Conservation (phyloP, 1,140 invertebrate genomes). For the Tetramorium parvispinum region DNA sequence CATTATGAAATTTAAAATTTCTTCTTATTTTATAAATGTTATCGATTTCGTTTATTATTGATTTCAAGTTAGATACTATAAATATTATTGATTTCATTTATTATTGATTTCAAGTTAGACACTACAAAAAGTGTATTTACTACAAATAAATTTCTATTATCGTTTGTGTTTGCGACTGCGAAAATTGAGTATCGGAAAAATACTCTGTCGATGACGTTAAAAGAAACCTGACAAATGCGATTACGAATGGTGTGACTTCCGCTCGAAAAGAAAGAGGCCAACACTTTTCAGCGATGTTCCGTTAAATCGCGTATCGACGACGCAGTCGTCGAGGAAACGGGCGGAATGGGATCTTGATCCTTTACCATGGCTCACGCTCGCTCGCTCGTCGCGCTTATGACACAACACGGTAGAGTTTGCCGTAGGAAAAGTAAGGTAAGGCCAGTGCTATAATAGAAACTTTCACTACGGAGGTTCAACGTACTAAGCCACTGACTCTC, state of each 20-base stretch:
- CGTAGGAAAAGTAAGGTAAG: conserved; percentile 86
- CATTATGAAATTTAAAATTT: neutral
- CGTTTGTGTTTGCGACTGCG: neutral
- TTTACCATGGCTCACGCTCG: conserved; percentile 44
- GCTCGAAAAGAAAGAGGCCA: neutral
- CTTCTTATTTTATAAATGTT: neutral
- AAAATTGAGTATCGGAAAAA: neutral
- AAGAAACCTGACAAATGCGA: neutral
- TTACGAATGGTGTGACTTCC: neutral
- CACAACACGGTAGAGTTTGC: conserved; percentile 83
- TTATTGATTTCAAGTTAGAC: neutral
- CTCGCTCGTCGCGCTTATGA: conserved; percentile 80
- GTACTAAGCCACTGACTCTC: conserved; percentile 82
- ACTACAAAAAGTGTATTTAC: neutral
- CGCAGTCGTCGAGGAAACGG: neutral
- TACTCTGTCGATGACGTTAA: neutral
- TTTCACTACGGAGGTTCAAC: conserved; percentile 86
- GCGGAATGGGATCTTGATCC: conserved; percentile 64
- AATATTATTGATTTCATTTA: too few species aligned
- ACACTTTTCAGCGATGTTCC: conserved; percentile 14
- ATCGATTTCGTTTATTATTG: too few species aligned
- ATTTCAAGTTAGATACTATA: neutral
- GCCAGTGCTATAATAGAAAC: conserved; percentile 86
- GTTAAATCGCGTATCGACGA: conserved; percentile 34
- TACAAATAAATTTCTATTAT: neutral